Evolutionary conservation across 2,797 vertebrate genomes (phyloP).

Genomic region (Argentina silus): DNA sequence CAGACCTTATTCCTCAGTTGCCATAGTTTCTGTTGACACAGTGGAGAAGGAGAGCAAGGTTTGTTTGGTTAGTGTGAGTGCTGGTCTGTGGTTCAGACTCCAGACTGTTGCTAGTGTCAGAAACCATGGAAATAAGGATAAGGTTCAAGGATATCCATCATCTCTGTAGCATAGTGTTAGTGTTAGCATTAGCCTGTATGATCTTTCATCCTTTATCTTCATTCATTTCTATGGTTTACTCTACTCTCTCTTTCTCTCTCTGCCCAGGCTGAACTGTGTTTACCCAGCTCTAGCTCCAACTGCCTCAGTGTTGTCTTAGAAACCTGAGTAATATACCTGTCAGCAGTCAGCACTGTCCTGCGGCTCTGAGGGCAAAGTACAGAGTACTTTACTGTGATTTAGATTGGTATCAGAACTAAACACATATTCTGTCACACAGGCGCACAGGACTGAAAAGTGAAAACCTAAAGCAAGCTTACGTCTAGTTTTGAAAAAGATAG

Average conservation of each 20-base stretch:
- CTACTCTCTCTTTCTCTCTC: background rate
- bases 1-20: conserved; percentile 47
- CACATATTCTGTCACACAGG: background rate
- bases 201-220: background rate
- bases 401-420: conserved; percentile 2
- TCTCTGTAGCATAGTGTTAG: background rate
- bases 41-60: conserved; percentile 18
- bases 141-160: no score
- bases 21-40: conserved; percentile 71
- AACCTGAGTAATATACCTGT: background rate
- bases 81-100: conserved; percentile 41
- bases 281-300: background rate
- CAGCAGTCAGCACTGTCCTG: background rate
- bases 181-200: background rate
- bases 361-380: conserved; percentile 2
- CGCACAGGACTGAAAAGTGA: no score
- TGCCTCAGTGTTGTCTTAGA: background rate
- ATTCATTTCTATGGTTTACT: background rate
- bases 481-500: no score
- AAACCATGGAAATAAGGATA: no score
- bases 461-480: no score
- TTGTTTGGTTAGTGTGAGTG: conserved; percentile 36
- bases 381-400: background rate
- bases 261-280: background rate
- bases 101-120: conserved; percentile 7